Evolutionary conservation across 1,140 invertebrate species (phyloP).

Genomic region (Aphelenchoides fujianensis): DNA sequence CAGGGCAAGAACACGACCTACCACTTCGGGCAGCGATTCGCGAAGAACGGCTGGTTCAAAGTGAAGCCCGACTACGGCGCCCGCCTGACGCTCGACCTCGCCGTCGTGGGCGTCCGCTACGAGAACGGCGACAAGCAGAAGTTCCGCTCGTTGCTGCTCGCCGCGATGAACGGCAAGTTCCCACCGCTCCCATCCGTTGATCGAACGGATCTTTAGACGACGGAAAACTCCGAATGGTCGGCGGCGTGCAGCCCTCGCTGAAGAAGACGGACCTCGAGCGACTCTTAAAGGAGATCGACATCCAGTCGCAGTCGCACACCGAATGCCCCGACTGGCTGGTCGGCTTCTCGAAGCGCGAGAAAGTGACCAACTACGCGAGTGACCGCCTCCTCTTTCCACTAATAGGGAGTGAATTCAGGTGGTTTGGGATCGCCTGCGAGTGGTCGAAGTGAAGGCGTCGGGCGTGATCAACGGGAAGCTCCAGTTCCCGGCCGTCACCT

Average conservation of each 20-base stretch:
- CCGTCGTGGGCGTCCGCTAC: slow-evolving; percentile 45
- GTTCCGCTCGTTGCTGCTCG: slow-evolving; percentile 38
- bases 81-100: slow-evolving; percentile 38
- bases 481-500: slow-evolving; percentile 44
- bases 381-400: no score
- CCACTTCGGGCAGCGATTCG: slow-evolving; percentile 24
- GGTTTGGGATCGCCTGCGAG: slow-evolving; percentile 25
- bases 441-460: slow-evolving; percentile 48
- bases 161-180: slow-evolving; percentile 25
- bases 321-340: slow-evolving; percentile 30
- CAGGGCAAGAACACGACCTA: slow-evolving; percentile 34
- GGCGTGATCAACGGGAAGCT: slow-evolving; percentile 43
- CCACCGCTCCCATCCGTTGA: slow-evolving; percentile 1
- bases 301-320: neutral
- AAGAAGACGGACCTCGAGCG: slow-evolving; percentile 40
- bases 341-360: slow-evolving; percentile 17
- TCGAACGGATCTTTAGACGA: slow-evolving; percentile 8
- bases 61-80: slow-evolving; percentile 51
- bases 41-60: slow-evolving; percentile 44
- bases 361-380: slow-evolving; percentile 2
- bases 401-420: no score
- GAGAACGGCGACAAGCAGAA: slow-evolving; percentile 29
- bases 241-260: slow-evolving; percentile 35
- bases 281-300: slow-evolving; percentile 25
- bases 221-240: slow-evolving; percentile 33